Conservation (phyloP, 1,140 invertebrate genomes). For the Aculops lycopersici region DNA sequence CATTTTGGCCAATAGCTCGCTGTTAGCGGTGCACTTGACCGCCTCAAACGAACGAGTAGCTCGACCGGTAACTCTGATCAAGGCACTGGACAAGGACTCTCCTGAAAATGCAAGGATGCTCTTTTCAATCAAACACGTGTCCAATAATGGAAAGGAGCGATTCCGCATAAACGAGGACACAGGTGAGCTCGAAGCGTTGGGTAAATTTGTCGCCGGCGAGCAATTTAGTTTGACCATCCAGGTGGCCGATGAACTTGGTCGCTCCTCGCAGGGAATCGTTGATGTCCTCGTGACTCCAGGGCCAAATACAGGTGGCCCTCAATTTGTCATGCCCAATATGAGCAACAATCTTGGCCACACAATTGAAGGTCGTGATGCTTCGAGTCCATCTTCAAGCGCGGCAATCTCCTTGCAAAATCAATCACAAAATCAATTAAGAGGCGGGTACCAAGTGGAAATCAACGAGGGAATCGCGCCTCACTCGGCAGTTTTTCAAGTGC, state of each 20-base stretch:
- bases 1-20: slow-evolving; percentile 32
- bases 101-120: slow-evolving; percentile 43
- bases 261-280: slow-evolving; percentile 32
- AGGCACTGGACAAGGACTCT: slow-evolving; percentile 48
- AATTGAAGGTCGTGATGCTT: not conserved
- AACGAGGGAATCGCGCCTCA: slow-evolving; percentile 54
- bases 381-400: not conserved
- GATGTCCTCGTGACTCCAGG: slow-evolving; percentile 44
- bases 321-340: slow-evolving; percentile 27
- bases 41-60: slow-evolving; percentile 38
- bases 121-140: slow-evolving; percentile 55
- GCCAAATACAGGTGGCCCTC: slow-evolving; percentile 46
- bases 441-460: slow-evolving; percentile 46
- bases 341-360: not conserved
- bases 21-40: slow-evolving; percentile 38
- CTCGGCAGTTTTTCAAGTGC: slow-evolving; percentile 33
- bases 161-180: slow-evolving; percentile 46
- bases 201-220: slow-evolving; percentile 43
- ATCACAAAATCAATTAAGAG: slow-evolving; percentile 2
- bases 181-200: slow-evolving; percentile 28
- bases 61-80: slow-evolving; percentile 34
- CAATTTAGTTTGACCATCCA: slow-evolving; percentile 56
- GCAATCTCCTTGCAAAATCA: not conserved
- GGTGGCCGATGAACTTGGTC: slow-evolving; percentile 20
- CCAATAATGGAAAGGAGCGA: slow-evolving; percentile 49